Evolutionary conservation across 2,113 vertebrate species (phyloP), one percentile per base, ranked within the genome.

Genomic region (Archocentrus centrarchus): DNA sequence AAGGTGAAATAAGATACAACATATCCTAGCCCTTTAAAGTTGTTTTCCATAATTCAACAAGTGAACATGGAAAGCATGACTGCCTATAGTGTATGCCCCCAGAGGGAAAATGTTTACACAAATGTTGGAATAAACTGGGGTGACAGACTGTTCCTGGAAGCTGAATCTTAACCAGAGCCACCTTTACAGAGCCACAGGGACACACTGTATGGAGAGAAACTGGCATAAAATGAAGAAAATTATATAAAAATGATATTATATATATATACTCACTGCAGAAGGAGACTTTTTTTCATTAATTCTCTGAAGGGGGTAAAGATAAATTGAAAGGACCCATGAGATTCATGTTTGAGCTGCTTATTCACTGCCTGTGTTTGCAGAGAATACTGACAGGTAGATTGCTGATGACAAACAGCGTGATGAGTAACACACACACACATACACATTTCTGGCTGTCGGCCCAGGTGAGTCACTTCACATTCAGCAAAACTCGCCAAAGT

Each of bases 71-170:
- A 73, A 55, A 73, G 68, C 59, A 78, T 27, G 78, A 41, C n/a
- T 84, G 81, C 57, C 60, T 76, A 88, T 11, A 73, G 47, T 30
- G 47, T 10, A 27, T 14, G 53, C 37, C 76, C 9, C 35, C 9
- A 35, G 39, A 9, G 27, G 63, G 50, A 77, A 81, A 75, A 83
- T 82, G 1, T 83, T 77, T 73, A 63, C 24, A 85, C 32, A 81
- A 83, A 57, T 61, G 8, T 62, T 77, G 47, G 68, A 55, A 73
- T 73, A 73, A 73, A 73, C 14, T 35, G 27, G 82, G 22, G 82
- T 76, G 82, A 90, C n/a, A 89, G 70, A 85, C 18, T 59, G 44
- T 89, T 77, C n/a, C 41, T 86, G 59, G 57, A 80, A 62, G 62
- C 53, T 75, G 13, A 73, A 63, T 83, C 35, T 70, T 57, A 41